phyloP scores from a whole-genome alignment of 2,888 invertebrate species.

The Acrobasis repandana region DNA sequence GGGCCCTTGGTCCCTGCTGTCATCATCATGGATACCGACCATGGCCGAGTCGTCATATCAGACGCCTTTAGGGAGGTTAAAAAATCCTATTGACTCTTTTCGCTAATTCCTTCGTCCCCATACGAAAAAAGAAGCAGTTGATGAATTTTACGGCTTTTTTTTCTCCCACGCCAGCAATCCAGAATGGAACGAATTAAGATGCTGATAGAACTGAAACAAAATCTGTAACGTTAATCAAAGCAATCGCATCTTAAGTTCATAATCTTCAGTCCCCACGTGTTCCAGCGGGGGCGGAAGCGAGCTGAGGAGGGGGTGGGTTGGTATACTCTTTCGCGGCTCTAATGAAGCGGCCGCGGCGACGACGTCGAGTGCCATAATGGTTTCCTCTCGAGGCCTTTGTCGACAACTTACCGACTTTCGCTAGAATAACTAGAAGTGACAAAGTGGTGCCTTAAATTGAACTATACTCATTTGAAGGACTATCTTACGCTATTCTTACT shows the following conservation, averaged over 20 bases:
- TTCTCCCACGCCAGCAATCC: too few species aligned
- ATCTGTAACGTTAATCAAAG: neutral
- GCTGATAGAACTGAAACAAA: neutral
- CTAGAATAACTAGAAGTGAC: constrained; percentile 54
- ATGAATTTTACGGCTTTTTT: too few species aligned
- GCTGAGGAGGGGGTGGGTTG: constrained; percentile 26
- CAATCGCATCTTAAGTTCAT: constrained; percentile 16
- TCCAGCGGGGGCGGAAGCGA: constrained; percentile 13
- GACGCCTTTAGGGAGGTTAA: too few species aligned
- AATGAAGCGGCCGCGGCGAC: constrained; percentile 71
- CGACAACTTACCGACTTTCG: constrained; percentile 71
- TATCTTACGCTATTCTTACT: too few species aligned
- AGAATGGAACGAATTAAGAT: too few species aligned
- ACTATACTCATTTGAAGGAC: neutral
- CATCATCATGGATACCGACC: too few species aligned
- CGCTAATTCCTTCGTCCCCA: too few species aligned
- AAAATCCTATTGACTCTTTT: too few species aligned
- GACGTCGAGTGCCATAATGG: constrained; percentile 75
- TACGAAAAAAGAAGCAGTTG: too few species aligned
- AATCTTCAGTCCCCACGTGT: constrained; percentile 9
- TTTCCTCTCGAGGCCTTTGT: constrained; percentile 78
- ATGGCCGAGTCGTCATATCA: too few species aligned
- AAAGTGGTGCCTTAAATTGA: constrained; percentile 1
- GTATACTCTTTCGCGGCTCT: constrained; percentile 55
- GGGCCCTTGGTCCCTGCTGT: too few species aligned